Evolutionary conservation across 2,888 invertebrate genomes (phyloP).

Genomic region (Glyphotaelius pellucidus): DNA sequence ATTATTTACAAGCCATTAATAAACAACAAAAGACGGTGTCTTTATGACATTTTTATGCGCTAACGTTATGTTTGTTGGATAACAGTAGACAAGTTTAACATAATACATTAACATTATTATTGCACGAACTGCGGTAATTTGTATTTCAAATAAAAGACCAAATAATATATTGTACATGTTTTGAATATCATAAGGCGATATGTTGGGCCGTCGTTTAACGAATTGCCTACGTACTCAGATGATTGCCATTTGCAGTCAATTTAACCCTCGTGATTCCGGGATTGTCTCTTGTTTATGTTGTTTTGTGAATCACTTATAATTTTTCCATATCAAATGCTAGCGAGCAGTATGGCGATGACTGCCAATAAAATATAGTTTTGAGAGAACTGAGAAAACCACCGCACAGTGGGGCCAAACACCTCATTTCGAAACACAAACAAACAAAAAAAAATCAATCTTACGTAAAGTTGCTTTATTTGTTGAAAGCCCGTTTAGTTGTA

Average conservation of each 20-base stretch:
- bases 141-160: conserved; percentile 15
- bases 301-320: neutral
- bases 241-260: conserved; percentile 41
- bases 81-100: conserved; percentile 51
- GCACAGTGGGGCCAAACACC: too few relatives aligned
- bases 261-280: conserved; percentile 9
- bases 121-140: conserved; percentile 19
- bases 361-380: neutral
- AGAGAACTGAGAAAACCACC: neutral
- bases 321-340: neutral
- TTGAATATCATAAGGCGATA: conserved; percentile 2
- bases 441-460: too few relatives aligned
- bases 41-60: conserved; percentile 55
- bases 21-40: conserved; percentile 60
- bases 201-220: conserved; percentile 3
- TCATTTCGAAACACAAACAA: too few relatives aligned
- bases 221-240: conserved; percentile 22
- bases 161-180: conserved; percentile 4
- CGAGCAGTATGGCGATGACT: neutral
- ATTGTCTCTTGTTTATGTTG: neutral
- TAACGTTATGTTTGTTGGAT: conserved; percentile 48
- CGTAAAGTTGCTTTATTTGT: too few relatives aligned
- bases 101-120: conserved; percentile 46
- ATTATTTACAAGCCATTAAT: conserved; percentile 60
- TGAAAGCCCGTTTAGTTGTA: too few relatives aligned